phyloP scores from a whole-genome alignment of 2,113 vertebrate species.

The Hyperopisus bebe region DNA sequence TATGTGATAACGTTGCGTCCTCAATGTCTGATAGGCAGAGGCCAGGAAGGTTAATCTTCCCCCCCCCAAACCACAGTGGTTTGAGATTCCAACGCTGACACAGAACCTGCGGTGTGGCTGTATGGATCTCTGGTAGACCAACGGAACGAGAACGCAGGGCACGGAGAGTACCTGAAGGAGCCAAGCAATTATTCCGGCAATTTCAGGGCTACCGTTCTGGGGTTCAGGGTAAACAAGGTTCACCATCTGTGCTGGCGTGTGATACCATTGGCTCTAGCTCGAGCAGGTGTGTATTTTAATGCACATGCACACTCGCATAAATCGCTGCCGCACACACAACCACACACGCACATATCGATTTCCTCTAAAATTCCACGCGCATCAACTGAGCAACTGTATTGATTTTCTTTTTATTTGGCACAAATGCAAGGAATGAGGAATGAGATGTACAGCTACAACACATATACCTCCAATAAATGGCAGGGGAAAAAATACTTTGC shows the following conservation, averaged over 20 bases:
- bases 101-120: not conserved
- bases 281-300: not conserved
- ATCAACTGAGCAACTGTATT: not conserved
- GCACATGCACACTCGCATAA: not conserved
- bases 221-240: slow-evolving; percentile 9
- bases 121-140: not conserved
- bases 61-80: not conserved
- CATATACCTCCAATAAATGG: not conserved
- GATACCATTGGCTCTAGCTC: not conserved
- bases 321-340: not conserved
- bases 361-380: not conserved
- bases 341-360: not conserved
- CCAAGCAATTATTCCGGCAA: slow-evolving; percentile 18
- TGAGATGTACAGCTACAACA: not conserved
- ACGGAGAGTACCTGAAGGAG: not conserved
- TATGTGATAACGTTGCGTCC: not conserved
- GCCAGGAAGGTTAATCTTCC: not conserved
- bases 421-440: not conserved
- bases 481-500: not conserved
- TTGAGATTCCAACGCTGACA: not conserved
- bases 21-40: not conserved
- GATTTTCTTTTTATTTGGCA: slow-evolving; percentile 4
- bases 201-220: slow-evolving; percentile 7
- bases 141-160: not conserved
- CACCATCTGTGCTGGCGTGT: not conserved